Conservation (phyloP, 2,113 vertebrate species). For the Heterotilapia buettikoferi region DNA sequence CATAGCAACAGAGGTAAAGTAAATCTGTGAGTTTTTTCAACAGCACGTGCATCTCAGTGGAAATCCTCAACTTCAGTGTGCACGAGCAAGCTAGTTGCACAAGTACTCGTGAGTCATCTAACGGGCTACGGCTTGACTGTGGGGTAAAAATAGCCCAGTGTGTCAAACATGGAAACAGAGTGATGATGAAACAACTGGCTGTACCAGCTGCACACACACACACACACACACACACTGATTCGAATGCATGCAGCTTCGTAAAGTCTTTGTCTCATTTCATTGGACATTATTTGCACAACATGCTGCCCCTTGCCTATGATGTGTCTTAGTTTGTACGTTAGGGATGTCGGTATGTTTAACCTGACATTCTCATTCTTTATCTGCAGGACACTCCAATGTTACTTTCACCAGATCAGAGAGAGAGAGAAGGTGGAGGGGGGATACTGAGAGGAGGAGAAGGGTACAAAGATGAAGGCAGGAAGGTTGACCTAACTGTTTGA, state of each 20-base stretch:
- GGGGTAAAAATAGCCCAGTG: conserved; percentile 46
- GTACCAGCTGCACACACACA: not conserved
- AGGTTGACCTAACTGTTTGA: conserved; percentile 24
- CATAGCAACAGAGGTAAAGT: conserved; percentile 7
- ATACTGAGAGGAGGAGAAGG: not conserved
- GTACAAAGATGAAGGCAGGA: not conserved
- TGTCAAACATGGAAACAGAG: not conserved
- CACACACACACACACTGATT: not conserved
- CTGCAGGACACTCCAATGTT: conserved; percentile 26
- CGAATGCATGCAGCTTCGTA: not conserved
- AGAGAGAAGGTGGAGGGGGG: not conserved
- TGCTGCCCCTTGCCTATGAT: not conserved
- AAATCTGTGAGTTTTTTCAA: not conserved
- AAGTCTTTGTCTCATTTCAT: not conserved
- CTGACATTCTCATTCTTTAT: conserved; percentile 24
- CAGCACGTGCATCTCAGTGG: not conserved
- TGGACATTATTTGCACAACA: not conserved
- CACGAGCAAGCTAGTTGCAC: not conserved
- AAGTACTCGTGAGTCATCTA: conserved; percentile 35
- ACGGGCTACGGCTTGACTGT: not conserved
- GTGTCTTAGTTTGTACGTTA: not conserved
- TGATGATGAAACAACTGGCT: not conserved
- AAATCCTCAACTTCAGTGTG: conserved; percentile 15
- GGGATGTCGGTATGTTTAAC: conserved; percentile 39
- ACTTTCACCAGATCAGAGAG: conserved; percentile 12